These are phyloP conservation scores for Byasa hedistus DNA, from an alignment of 2,888 invertebrate genomes.

Conservation along the genomic window DNA sequence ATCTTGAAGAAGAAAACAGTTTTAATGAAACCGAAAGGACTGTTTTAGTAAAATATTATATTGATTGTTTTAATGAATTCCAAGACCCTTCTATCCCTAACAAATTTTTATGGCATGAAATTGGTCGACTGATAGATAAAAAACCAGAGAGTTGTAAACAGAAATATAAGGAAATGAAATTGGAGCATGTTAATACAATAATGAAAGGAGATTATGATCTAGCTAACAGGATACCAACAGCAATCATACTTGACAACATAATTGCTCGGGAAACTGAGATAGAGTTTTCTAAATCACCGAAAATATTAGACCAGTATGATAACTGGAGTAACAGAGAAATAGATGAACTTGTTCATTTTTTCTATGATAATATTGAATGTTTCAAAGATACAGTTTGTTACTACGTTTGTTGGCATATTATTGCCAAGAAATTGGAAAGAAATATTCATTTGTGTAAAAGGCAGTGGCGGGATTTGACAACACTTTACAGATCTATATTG, in stretches of 20 bases:
- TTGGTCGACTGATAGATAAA: slow-evolving; percentile 62
- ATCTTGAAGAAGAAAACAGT: slow-evolving; percentile 29
- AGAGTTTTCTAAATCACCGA: slow-evolving; percentile 38
- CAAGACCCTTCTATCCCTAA: slow-evolving; percentile 64
- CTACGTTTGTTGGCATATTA: slow-evolving; percentile 62
- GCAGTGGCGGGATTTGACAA: slow-evolving; percentile 60
- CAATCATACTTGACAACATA: slow-evolving; percentile 63
- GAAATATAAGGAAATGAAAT: slow-evolving; percentile 53
- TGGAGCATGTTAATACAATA: slow-evolving; percentile 52
- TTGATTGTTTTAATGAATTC: slow-evolving; percentile 68
- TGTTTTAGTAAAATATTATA: slow-evolving; percentile 64
- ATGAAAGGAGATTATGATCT: slow-evolving; percentile 51
- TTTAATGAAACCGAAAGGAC: slow-evolving; percentile 63
- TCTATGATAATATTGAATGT: slow-evolving; percentile 60
- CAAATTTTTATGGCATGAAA: slow-evolving; percentile 69
- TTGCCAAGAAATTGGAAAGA: slow-evolving; percentile 48
- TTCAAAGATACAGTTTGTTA: slow-evolving; percentile 64
- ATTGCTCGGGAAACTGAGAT: slow-evolving; percentile 57
- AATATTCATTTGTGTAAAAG: slow-evolving; percentile 47
- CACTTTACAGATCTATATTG: slow-evolving; percentile 57
- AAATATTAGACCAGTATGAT: slow-evolving; percentile 34
- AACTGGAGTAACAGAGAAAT: slow-evolving; percentile 49
- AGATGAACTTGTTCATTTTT: slow-evolving; percentile 60
- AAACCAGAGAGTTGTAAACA: slow-evolving; percentile 54
- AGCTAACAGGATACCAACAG: slow-evolving; percentile 50